Conservation (phyloP, 2,797 vertebrate species). For the Diglossa cyanea region DNA sequence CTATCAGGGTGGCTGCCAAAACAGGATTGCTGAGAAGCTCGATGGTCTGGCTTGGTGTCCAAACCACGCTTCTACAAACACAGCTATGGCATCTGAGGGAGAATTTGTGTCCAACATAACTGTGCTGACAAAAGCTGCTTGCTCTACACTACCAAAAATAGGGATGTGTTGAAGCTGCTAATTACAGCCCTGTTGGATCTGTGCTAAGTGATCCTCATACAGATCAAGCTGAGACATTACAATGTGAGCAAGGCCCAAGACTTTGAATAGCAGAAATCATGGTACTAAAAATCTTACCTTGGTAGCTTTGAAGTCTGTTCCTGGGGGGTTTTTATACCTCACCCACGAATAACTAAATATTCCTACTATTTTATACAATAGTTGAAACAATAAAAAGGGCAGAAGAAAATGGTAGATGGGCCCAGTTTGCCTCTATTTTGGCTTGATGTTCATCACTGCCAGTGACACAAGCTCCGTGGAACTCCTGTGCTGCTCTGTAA, state of each 20-base stretch:
- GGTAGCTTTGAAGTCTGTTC: not conserved
- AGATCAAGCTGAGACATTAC: not conserved
- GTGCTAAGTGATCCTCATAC: not conserved
- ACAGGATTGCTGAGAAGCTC: slow-evolving; percentile 2
- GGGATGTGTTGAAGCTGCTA: not conserved
- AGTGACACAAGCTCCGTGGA: not conserved
- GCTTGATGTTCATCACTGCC: not conserved
- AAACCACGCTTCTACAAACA: not conserved
- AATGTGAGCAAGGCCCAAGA: not conserved
- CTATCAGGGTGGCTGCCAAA: not conserved
- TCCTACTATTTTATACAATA: not conserved
- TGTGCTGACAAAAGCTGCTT: not conserved
- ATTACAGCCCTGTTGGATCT: not conserved
- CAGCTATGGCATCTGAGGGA: not conserved
- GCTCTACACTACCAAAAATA: not conserved
- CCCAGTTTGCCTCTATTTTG: not conserved
- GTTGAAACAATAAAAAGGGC: not conserved
- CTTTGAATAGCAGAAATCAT: not conserved
- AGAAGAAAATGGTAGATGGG: not conserved
- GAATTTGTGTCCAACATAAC: not conserved
- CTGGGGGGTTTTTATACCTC: not conserved
- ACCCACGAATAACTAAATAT: accelerated
- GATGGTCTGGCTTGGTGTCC: not conserved
- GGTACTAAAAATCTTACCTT: not conserved
- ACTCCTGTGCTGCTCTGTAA: not conserved